Conservation (phyloP, 2,797 vertebrate genomes). For the Phalanger gymnotis region DNA sequence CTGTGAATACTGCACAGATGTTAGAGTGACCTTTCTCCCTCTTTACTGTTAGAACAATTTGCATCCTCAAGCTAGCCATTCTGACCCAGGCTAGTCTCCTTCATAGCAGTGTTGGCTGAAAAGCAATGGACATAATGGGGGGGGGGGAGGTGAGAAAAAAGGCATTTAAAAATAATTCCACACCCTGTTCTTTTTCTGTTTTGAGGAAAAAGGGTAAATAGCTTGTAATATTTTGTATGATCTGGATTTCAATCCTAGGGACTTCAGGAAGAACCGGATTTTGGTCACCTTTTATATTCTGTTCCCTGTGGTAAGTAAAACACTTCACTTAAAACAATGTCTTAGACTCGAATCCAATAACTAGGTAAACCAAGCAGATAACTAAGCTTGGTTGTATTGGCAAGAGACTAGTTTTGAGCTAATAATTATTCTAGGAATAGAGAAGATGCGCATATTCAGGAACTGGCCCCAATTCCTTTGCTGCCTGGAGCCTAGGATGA, state of each 20-base stretch:
- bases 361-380: not conserved
- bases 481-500: not conserved
- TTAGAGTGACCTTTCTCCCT: not conserved
- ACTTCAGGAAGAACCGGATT: not conserved
- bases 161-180: not conserved
- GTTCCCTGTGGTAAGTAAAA: not conserved
- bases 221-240: not conserved
- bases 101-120: not conserved
- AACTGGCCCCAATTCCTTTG: not conserved
- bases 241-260: not conserved
- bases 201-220: not conserved
- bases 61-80: not conserved
- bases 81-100: not conserved
- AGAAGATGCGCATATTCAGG: accelerated
- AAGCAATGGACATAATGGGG: not conserved
- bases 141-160: not conserved
- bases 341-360: not conserved
- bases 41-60: not conserved
- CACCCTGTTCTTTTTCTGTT: not conserved
- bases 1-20: constrained; percentile 12
- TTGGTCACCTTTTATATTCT: not conserved
- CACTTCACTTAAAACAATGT: not conserved
- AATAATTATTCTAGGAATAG: no score
- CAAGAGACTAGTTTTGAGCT: not conserved
- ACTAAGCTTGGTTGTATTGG: not conserved